Percentiles rank a stretch among this genome's conserved stretches.
These are phyloP conservation scores for Caenorhabditis uteleia DNA, from an alignment of 2,888 invertebrate species.

Conservation along the genomic window DNA sequence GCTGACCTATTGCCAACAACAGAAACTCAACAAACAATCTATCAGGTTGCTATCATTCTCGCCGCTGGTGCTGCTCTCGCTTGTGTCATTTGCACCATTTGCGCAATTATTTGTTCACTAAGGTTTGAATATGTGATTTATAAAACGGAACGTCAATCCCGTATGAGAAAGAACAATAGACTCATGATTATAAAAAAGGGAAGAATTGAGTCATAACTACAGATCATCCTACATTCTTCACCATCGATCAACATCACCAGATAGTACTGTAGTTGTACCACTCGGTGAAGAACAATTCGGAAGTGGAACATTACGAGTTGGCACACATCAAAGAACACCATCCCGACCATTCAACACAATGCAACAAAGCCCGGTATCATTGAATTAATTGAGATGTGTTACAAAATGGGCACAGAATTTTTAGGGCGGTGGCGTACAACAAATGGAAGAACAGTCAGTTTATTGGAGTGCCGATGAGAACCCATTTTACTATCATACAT, in stretches of 20 bases:
- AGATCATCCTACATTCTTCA: slow-evolving; percentile 66
- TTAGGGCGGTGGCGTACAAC: slow-evolving; percentile 45
- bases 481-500: slow-evolving; percentile 67
- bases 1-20: slow-evolving; percentile 52
- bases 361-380: slow-evolving; percentile 34
- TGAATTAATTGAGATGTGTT: not conserved
- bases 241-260: slow-evolving; percentile 52
- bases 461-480: slow-evolving; percentile 69
- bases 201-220: slow-evolving; percentile 2
- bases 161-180: not conserved
- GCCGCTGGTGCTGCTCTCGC: slow-evolving; percentile 63
- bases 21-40: slow-evolving; percentile 47
- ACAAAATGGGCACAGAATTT: too few species aligned
- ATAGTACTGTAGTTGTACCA: slow-evolving; percentile 55
- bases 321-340: slow-evolving; percentile 34
- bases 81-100: slow-evolving; percentile 60
- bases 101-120: slow-evolving; percentile 57
- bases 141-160: slow-evolving; percentile 6
- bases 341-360: slow-evolving; percentile 16
- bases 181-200: not conserved
- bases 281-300: slow-evolving; percentile 53
- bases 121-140: slow-evolving; percentile 41
- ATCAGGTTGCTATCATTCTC: slow-evolving; percentile 61
- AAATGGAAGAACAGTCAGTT: slow-evolving; percentile 67
- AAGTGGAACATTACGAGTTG: slow-evolving; percentile 40